Conservation (phyloP, 1,140 invertebrate species). For the Cotesia typhae region DNA sequence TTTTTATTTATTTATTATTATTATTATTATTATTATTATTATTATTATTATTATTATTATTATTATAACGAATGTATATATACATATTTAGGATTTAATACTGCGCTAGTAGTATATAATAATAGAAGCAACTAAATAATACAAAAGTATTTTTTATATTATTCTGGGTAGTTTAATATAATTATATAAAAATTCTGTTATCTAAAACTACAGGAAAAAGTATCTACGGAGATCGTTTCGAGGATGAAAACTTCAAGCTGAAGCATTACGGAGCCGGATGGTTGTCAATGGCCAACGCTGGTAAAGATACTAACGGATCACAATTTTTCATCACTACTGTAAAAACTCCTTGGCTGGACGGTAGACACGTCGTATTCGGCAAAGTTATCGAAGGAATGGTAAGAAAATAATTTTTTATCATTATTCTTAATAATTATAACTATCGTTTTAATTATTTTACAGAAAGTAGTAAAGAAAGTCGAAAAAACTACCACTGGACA, state of each 20-base stretch:
- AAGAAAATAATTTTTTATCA: constrained; percentile 50
- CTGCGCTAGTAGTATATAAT: no score
- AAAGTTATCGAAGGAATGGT: constrained; percentile 93
- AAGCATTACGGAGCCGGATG: constrained; percentile 97
- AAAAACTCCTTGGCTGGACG: constrained; percentile 94
- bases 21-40: background rate
- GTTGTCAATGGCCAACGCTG: constrained; percentile 96
- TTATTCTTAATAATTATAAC: constrained; percentile 9
- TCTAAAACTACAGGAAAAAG: constrained; percentile 74
- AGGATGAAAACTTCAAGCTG: constrained; percentile 97
- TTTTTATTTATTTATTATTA: constrained; percentile 2
- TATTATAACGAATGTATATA: background rate
- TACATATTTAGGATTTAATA: no score
- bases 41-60: background rate
- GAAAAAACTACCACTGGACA: constrained; percentile 79
- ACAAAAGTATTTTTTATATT: no score
- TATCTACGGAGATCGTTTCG: constrained; percentile 93
- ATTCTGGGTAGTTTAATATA: no score
- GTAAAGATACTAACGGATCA: constrained; percentile 96
- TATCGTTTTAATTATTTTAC: constrained; percentile 51
- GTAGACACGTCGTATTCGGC: constrained; percentile 96
- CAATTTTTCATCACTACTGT: constrained; percentile 98
- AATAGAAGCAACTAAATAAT: no score
- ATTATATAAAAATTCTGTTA: no score
- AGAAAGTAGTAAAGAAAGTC: constrained; percentile 87